A percentile compares a stretch with the other conserved stretches of the same genome.
Evolutionary conservation across 2,797 vertebrate species (phyloP).

Genomic region (Coregonus sp.): DNA sequence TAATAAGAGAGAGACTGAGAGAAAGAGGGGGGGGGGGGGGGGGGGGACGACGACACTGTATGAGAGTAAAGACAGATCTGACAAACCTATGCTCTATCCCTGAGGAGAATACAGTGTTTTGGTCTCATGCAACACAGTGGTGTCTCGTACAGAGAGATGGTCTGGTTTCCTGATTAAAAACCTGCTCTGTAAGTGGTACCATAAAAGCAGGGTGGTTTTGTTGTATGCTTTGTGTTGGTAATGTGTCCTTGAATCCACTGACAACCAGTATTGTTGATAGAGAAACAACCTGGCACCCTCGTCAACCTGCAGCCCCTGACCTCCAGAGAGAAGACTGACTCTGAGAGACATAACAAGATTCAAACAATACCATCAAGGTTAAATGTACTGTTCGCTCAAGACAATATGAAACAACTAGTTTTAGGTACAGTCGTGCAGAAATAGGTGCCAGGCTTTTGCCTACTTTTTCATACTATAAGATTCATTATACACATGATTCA

Average conservation of each 20-base stretch:
- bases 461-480: conserved; percentile 29
- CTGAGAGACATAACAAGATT: conserved; percentile 37
- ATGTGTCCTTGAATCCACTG: conserved; percentile 24
- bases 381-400: background rate
- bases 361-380: conserved; percentile 6
- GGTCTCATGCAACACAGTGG: conserved; percentile 7
- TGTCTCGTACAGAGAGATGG: background rate
- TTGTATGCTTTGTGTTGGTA: conserved; percentile 7
- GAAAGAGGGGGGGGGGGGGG: background rate
- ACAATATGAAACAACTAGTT: background rate
- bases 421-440: background rate
- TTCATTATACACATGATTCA: conserved; percentile 26
- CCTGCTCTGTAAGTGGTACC: background rate
- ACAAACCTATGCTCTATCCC: conserved; percentile 12
- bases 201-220: background rate
- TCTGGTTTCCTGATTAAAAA: background rate
- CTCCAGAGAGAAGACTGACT: conserved; percentile 36
- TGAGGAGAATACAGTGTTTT: background rate
- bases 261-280: conserved; percentile 18
- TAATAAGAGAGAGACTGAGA: conserved; percentile 28
- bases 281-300: conserved; percentile 27
- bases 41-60: background rate
- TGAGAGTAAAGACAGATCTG: conserved; percentile 25
- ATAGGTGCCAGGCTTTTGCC: background rate
- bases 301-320: conserved; percentile 27